Conservation (phyloP, 2,797 vertebrate species). For the Lateolabrax maculatus region DNA sequence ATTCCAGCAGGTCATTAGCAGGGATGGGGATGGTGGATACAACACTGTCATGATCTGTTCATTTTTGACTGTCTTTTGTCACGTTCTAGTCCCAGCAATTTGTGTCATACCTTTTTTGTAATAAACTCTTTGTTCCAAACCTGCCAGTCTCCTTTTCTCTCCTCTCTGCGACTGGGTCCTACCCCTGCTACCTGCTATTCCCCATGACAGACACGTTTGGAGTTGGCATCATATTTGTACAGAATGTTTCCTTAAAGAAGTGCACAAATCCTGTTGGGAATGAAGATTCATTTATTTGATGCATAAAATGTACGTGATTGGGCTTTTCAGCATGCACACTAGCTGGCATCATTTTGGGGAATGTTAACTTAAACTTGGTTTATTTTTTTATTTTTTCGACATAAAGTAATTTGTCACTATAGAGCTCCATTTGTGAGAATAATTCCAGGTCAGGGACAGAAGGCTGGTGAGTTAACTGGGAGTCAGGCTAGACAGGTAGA, state of each 20-base stretch:
- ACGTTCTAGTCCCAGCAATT: too few species aligned
- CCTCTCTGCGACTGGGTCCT: too few species aligned
- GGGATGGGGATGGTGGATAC: slow-evolving; percentile 36
- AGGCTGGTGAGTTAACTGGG: too few species aligned
- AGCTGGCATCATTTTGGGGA: not conserved
- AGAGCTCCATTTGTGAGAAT: not conserved
- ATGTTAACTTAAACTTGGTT: not conserved
- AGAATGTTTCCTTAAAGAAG: slow-evolving; percentile 72
- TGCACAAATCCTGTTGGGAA: slow-evolving; percentile 62
- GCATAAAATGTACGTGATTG: not conserved
- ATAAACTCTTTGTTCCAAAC: slow-evolving; percentile 13
- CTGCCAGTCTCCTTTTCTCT: too few species aligned
- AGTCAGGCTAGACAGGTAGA: too few species aligned
- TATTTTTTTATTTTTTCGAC: not conserved
- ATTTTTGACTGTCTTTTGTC: too few species aligned
- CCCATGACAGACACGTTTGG: slow-evolving; percentile 47
- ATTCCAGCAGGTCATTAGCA: slow-evolving; percentile 70
- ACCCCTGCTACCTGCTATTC: slow-evolving; percentile 62
- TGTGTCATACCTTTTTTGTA: too few species aligned
- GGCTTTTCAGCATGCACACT: not conserved
- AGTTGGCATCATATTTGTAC: slow-evolving; percentile 63
- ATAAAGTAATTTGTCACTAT: not conserved
- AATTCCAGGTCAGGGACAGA: too few species aligned
- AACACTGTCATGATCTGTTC: too few species aligned
- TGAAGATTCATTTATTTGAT: slow-evolving; percentile 1